These are phyloP conservation scores for Drosophila quasianomalipes DNA, from an alignment of 2,888 invertebrate species.

Conservation along the genomic window DNA sequence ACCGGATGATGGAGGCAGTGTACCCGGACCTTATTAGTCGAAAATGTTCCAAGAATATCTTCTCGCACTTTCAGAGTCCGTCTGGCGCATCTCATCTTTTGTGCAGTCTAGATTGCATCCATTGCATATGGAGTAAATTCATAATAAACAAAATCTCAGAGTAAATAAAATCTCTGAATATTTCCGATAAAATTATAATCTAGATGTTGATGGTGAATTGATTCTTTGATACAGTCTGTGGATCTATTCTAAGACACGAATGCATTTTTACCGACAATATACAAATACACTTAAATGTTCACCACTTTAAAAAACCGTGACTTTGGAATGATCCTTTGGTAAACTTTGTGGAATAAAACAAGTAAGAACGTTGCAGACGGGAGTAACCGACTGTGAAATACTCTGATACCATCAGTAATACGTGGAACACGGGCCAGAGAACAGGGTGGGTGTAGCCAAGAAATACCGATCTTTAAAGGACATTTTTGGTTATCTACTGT, in stretches of 20 bases:
- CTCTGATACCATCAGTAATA: not conserved
- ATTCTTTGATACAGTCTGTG: not conserved
- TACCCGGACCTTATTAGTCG: not conserved
- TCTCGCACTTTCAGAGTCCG: not conserved
- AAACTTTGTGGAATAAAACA: too few relatives aligned
- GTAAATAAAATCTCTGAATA: not conserved
- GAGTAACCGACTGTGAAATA: not conserved
- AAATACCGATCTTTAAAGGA: not conserved
- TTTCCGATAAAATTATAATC: not conserved
- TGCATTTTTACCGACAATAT: not conserved
- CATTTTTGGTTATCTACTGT: rapidly evolving
- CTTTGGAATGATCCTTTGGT: too few relatives aligned
- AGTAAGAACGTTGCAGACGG: too few relatives aligned
- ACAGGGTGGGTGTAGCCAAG: not conserved
- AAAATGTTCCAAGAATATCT: not conserved
- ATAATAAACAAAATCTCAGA: not conserved
- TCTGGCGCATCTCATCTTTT: not conserved
- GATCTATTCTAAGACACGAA: too few relatives aligned
- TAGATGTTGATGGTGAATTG: not conserved
- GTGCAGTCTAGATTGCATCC: too few relatives aligned
- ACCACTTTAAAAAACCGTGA: too few relatives aligned
- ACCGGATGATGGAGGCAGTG: not conserved
- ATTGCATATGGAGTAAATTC: not conserved
- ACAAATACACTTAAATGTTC: too few relatives aligned
- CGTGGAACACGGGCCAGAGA: not conserved